These are phyloP conservation scores for Drosophila melanogaster DNA, from an alignment of 1,140 invertebrate species.

Conservation along the genomic window Release_6_plus_ISO1_MT NT_033777.3:14690001-14690500, in stretches of 20 bases:
- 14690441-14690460: constrained; percentile 20
- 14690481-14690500: constrained; percentile 20
- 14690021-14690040: neutral
- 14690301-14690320: constrained; percentile 61
- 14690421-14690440: constrained; percentile 3
- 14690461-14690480: constrained; percentile 61
- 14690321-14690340: constrained; percentile 56
- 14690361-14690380: neutral
- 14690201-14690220: neutral
- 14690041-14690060: constrained; percentile 5
- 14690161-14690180: constrained; percentile 46
- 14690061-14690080: constrained; percentile 18
- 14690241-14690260: constrained; percentile 56
- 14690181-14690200: constrained; percentile 18
- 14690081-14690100: constrained; percentile 62
- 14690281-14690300: constrained; percentile 13
- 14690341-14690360: constrained; percentile 25
- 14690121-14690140: constrained; percentile 54
- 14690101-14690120: constrained; percentile 73
- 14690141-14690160: constrained; percentile 54
- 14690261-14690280: constrained; percentile 68
- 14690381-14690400: constrained; percentile 17
- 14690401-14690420: constrained; percentile 1
- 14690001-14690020: neutral
- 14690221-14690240: constrained; percentile 6